Percentiles rank a stretch among this genome's conserved stretches.
These are phyloP conservation scores for Sebastes fasciatus DNA, from an alignment of 2,113 vertebrate species.

Conservation along the genomic window DNA sequence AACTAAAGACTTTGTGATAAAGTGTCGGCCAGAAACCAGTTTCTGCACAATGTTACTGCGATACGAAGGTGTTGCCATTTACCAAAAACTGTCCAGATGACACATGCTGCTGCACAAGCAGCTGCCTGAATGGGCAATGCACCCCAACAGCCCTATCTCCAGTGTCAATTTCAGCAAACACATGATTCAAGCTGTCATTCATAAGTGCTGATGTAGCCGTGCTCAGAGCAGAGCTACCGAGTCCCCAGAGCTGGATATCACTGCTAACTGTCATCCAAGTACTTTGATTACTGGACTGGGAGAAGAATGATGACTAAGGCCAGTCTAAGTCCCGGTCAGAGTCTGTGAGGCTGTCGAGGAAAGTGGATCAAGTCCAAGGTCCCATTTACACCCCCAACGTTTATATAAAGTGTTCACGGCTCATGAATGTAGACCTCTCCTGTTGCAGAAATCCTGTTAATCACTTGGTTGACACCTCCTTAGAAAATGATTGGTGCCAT, in stretches of 20 bases:
- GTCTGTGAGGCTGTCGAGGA: conserved; percentile 32
- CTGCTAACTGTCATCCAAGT: conserved; percentile 74
- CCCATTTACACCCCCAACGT: conserved; percentile 42
- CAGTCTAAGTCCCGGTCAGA: conserved; percentile 44
- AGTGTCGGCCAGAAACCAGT: conserved; percentile 33
- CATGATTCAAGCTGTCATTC: conserved; percentile 68
- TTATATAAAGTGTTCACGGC: conserved; percentile 27
- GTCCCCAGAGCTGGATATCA: conserved; percentile 72
- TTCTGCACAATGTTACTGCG: conserved; percentile 20
- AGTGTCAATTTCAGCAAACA: conserved; percentile 71
- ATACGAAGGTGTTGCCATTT: conserved; percentile 51
- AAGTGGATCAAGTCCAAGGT: conserved; percentile 55
- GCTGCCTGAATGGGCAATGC: conserved; percentile 47
- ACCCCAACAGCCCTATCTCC: conserved; percentile 41
- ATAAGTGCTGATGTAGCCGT: conserved; percentile 75
- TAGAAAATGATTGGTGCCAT: background rate
- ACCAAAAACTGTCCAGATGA: conserved; percentile 27
- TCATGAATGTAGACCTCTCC: conserved; percentile 3
- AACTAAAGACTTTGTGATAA: conserved; percentile 7
- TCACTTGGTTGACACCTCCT: background rate
- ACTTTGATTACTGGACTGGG: conserved; percentile 68
- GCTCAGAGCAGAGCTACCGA: conserved; percentile 43
- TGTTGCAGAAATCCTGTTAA: conserved; percentile 15
- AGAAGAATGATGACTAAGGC: conserved; percentile 73
- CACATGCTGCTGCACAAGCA: conserved; percentile 61